phyloP scores from a whole-genome alignment of 1,140 invertebrate genomes.

The Drosophila equinoxialis region DNA sequence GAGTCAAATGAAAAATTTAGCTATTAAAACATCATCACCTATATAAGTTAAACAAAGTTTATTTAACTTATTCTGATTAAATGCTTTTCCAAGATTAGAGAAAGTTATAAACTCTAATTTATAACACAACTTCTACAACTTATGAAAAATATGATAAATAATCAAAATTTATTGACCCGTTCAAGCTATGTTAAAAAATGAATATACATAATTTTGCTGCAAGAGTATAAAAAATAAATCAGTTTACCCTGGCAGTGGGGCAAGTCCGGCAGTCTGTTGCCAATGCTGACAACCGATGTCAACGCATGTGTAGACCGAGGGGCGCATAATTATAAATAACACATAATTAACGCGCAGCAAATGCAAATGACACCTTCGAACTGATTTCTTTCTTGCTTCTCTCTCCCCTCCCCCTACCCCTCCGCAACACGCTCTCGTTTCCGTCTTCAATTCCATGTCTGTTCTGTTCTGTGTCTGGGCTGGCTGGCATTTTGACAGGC shows the following conservation, averaged over 20 bases:
- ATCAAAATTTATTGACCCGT: too few relatives aligned
- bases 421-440: not conserved
- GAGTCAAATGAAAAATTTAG: too few relatives aligned
- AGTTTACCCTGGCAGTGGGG: not conserved
- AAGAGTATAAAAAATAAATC: slow-evolving; percentile 12
- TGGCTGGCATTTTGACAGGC: slow-evolving; percentile 54
- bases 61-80: too few relatives aligned
- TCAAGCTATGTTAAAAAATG: not conserved
- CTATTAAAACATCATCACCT: too few relatives aligned
- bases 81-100: too few relatives aligned
- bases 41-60: too few relatives aligned
- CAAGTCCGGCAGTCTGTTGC: slow-evolving; percentile 1
- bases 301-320: slow-evolving; percentile 62
- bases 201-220: slow-evolving; percentile 20
- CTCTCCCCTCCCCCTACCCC: not conserved
- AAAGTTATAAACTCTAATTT: too few relatives aligned
- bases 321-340: slow-evolving; percentile 80
- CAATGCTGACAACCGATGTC: slow-evolving; percentile 73
- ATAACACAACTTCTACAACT: too few relatives aligned
- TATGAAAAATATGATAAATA: too few relatives aligned
- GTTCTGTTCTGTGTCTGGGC: slow-evolving; percentile 6
- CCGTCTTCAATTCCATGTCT: not conserved
- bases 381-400: slow-evolving; percentile 12
- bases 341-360: slow-evolving; percentile 79
- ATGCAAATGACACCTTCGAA: slow-evolving; percentile 73